A percentile compares a stretch with the other conserved stretches of the same genome.
Evolutionary conservation across 2,113 vertebrate species (phyloP).

Genomic region (Isichthys henryi): DNA sequence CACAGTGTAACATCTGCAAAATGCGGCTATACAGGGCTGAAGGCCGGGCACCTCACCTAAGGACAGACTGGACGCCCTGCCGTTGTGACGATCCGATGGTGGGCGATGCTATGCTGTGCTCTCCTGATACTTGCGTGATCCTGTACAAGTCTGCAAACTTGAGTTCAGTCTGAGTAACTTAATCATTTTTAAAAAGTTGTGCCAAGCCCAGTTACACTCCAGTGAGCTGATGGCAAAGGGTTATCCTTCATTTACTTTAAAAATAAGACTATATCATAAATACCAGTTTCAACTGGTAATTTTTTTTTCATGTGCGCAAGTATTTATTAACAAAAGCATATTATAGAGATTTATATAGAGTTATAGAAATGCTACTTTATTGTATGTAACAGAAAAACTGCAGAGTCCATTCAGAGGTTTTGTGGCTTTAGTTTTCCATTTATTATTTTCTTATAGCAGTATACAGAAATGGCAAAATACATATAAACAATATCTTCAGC

Average conservation of each 20-base stretch:
- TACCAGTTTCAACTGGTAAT: background rate
- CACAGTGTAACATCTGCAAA: background rate
- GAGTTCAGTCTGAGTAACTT: background rate
- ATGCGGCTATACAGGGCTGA: background rate
- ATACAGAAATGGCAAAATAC: background rate
- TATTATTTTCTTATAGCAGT: background rate
- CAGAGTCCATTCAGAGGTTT: background rate
- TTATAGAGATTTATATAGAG: background rate
- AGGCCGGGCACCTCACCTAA: background rate
- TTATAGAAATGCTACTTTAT: background rate
- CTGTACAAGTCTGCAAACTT: background rate
- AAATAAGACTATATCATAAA: background rate
- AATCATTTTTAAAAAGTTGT: background rate
- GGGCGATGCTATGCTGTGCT: background rate
- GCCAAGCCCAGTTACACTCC: background rate
- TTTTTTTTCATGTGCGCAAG: background rate
- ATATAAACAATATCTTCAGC: background rate
- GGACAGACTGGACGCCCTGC: background rate
- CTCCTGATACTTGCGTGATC: background rate
- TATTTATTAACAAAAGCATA: background rate
- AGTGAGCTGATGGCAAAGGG: background rate
- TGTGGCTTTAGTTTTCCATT: background rate
- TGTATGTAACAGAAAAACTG: background rate
- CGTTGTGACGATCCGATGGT: too few species aligned
- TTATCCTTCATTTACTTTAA: background rate